A percentile compares a stretch with the other conserved stretches of the same genome.
phyloP scores from a whole-genome alignment of 2,888 invertebrate genomes.

The Eilema caniola region DNA sequence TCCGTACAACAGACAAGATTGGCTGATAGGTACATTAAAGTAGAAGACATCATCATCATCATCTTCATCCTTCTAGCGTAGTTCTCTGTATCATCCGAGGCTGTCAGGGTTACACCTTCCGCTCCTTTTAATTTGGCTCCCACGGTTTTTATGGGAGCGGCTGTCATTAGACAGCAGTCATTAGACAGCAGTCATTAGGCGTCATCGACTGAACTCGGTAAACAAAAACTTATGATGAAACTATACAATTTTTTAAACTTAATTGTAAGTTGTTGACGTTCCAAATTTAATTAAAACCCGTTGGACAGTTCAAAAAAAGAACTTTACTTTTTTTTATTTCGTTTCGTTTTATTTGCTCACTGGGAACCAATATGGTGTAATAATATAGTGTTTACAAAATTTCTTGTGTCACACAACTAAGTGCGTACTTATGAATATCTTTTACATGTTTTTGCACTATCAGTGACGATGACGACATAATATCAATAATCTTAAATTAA shows the following conservation, averaged over 20 bases:
- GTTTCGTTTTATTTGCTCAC: background rate
- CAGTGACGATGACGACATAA: background rate
- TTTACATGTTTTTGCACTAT: background rate
- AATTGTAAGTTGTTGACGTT: slow-evolving; percentile 1
- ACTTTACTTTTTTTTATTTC: slow-evolving; percentile 34
- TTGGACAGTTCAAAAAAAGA: background rate
- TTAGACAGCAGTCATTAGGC: too few relatives aligned
- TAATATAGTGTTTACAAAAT: background rate
- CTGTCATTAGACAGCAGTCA: too few relatives aligned
- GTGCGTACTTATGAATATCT: background rate
- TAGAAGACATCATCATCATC: too few relatives aligned
- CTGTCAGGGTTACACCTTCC: too few relatives aligned
- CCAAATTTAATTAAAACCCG: background rate
- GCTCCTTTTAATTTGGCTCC: too few relatives aligned
- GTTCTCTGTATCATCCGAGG: too few relatives aligned
- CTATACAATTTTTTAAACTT: background rate
- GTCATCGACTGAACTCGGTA: too few relatives aligned
- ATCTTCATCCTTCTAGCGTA: too few relatives aligned
- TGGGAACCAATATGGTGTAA: background rate
- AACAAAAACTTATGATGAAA: background rate
- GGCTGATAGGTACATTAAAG: too few relatives aligned
- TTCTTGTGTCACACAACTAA: background rate
- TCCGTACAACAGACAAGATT: too few relatives aligned
- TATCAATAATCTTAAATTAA: background rate
- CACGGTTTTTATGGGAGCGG: too few relatives aligned